Percentiles rank a stretch among this genome's conserved stretches.
phyloP scores from a whole-genome alignment of 2,888 invertebrate genomes.

The Balanococcus diminutus region DNA sequence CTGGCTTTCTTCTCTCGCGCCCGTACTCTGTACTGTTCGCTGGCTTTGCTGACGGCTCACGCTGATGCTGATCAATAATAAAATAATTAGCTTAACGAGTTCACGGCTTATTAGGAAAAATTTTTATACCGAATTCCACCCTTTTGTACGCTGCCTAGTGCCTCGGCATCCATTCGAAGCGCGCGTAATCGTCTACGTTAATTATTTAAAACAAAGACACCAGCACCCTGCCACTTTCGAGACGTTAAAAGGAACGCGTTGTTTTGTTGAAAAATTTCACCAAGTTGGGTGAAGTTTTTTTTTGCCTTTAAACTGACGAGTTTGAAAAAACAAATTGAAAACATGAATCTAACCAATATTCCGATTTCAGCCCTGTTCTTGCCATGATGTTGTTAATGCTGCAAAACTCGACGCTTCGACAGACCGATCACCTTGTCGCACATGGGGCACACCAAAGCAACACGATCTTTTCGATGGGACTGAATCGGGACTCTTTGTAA shows the following conservation, averaged over 20 bases:
- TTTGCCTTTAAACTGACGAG: no score
- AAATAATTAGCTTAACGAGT: constrained; percentile 35
- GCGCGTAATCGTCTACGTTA: not conserved
- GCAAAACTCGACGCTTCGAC: no score
- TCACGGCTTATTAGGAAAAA: not conserved
- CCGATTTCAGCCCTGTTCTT: no score
- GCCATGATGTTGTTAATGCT: no score
- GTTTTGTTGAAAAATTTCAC: not conserved
- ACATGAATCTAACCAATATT: no score
- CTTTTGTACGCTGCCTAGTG: not conserved
- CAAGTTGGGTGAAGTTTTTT: no score
- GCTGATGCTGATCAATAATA: not conserved
- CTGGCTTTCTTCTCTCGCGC: not conserved
- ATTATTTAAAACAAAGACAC: not conserved
- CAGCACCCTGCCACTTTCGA: not conserved
- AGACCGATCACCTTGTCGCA: no score
- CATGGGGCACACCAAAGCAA: no score
- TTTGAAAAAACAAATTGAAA: no score
- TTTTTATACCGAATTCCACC: not conserved
- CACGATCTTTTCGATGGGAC: no score
- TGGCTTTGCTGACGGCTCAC: not conserved
- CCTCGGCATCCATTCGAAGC: not conserved
- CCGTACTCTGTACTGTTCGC: not conserved
- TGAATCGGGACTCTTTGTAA: no score
- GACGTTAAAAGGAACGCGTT: not conserved